phyloP scores from a whole-genome alignment of 1,140 invertebrate species.

The Conopomorpha cramerella region DNA sequence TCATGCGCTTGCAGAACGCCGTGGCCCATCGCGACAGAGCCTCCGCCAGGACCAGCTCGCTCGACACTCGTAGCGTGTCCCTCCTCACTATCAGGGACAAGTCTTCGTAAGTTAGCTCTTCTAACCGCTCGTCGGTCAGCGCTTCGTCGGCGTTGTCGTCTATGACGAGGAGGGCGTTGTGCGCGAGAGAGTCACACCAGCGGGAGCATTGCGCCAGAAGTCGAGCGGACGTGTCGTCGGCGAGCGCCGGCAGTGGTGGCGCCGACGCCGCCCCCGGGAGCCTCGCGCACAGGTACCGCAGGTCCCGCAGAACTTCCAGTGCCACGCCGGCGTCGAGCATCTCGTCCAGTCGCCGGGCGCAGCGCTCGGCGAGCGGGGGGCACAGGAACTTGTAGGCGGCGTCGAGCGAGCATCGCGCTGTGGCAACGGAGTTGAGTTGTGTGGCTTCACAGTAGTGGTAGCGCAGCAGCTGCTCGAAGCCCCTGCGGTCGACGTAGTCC shows the following conservation, averaged over 20 bases:
- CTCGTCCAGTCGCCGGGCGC: constrained; percentile 64
- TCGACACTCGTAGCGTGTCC: constrained; percentile 62
- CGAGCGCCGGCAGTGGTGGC: constrained; percentile 28
- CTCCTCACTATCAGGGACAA: constrained; percentile 65
- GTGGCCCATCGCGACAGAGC: constrained; percentile 70
- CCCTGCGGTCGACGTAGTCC: constrained; percentile 68
- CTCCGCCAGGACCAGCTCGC: constrained; percentile 62
- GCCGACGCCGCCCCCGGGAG: constrained; percentile 43
- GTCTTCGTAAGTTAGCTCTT: constrained; percentile 66
- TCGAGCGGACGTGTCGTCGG: constrained; percentile 28
- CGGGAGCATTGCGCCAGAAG: constrained; percentile 39
- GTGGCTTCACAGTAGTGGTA: constrained; percentile 68
- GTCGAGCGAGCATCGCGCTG: constrained; percentile 68
- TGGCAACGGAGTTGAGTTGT: constrained; percentile 65
- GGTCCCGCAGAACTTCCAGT: constrained; percentile 43
- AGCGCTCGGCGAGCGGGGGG: constrained; percentile 63
- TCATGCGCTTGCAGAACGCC: constrained; percentile 67
- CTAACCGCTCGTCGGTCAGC: constrained; percentile 66
- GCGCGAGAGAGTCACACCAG: constrained; percentile 63
- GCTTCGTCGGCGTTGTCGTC: constrained; percentile 66
- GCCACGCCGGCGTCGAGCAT: constrained; percentile 46
- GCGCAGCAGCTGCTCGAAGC: constrained; percentile 71
- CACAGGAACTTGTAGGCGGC: constrained; percentile 73
- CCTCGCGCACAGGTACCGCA: constrained; percentile 45
- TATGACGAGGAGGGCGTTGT: constrained; percentile 65